These are phyloP conservation scores for Drosophila austrosaltans DNA, from an alignment of 2,888 invertebrate genomes.

Conservation along the genomic window DNA sequence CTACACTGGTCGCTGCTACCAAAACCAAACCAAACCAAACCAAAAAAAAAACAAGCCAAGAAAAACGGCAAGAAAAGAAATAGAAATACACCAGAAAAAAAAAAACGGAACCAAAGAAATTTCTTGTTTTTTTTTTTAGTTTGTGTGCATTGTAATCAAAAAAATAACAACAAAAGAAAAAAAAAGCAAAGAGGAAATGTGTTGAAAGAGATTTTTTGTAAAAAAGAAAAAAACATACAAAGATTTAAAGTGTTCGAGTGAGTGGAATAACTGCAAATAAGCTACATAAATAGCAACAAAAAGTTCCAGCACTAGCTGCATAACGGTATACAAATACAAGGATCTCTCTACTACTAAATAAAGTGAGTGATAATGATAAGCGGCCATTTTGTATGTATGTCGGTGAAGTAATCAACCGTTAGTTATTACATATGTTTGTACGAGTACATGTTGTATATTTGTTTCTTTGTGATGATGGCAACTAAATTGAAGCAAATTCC, in stretches of 20 bases:
- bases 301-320: neutral
- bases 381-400: neutral
- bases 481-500: constrained; percentile 31
- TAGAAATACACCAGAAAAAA: constrained; percentile 27
- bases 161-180: neutral
- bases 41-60: neutral
- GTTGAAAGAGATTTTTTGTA: neutral
- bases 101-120: constrained; percentile 42
- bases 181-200: constrained; percentile 14
- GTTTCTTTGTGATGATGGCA: neutral
- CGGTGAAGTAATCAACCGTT: constrained; percentile 1
- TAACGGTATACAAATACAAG: neutral
- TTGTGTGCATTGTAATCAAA: constrained; percentile 26
- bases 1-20: constrained; percentile 79
- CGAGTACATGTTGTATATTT: neutral
- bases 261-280: constrained; percentile 25
- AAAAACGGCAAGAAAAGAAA: constrained; percentile 8
- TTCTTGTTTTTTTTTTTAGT: constrained; percentile 42
- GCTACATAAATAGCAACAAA: neutral
- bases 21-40: constrained; percentile 48
- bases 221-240: neutral
- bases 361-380: neutral
- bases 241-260: constrained; percentile 18
- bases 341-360: neutral
- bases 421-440: neutral